Base-by-base conservation (phyloP, 2,888 invertebrate genomes). In the Helleia helle region DNA sequence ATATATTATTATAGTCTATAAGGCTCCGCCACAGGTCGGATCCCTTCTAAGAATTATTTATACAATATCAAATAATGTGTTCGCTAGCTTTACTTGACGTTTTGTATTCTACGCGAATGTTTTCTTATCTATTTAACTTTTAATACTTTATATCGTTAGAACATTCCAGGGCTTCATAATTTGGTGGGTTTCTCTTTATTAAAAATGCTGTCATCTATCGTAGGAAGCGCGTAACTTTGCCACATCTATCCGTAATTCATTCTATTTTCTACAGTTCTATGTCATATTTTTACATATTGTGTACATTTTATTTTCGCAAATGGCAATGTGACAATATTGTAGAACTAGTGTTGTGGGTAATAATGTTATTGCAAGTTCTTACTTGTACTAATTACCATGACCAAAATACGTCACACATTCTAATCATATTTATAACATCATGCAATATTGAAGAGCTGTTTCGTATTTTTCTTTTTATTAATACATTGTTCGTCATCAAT, bases 111-210 rank as follows among this genome's bases (percentile, higher is more conserved):
- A 17, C 11, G 29, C 27, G 25, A 18, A 25, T 25, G 6, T 29
- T 36, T 25, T 30, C 34, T 11, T 37, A 18, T 2, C 14, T 36
- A 9, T 9, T 41, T 18, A 26, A 22, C n/a, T n/a, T 22, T 22
- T 7, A 7, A 38, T 34, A 30, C 5, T 42, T 36, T 34, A 17
- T 34, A 22, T 34, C 13, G 29, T 29, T 26, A 47, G 47, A 62
- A 74, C 73, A 74, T 74, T 74, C 75, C 73, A 72, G 58, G 58
- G 57, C 57, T 61, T 62, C 63, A 56, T 59, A 59, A 57, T 51
- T 66, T 63, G 62, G 66, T 62, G 53, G 69, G 65, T 62, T 58
- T 60, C 64, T 57, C 56, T 48, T 38, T 7, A 15, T 14, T 29
- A 13, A 14, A 17, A 15, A 15, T 27, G 13, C 7, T 26, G 37